phyloP scores from a whole-genome alignment of 2,888 invertebrate species.

The Priapulus caudatus region DNA sequence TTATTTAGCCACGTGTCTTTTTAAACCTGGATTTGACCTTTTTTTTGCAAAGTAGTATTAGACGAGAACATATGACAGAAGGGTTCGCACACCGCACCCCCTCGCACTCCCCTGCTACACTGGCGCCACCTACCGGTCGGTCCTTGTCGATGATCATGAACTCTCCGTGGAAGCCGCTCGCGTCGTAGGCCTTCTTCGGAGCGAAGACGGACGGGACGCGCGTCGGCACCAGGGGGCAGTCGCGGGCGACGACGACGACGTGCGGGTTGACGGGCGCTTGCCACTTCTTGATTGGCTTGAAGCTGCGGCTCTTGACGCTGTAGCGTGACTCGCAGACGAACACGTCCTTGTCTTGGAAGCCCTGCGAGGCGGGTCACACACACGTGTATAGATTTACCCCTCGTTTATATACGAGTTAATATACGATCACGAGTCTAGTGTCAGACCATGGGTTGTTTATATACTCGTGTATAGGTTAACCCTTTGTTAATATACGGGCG shows the following conservation, averaged over 20 bases:
- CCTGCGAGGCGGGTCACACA: conserved; percentile 34
- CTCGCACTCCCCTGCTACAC: too few species aligned
- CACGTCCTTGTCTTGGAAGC: conserved; percentile 78
- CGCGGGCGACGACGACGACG: conserved; percentile 53
- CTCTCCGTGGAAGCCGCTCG: conserved; percentile 68
- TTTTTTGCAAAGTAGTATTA: too few species aligned
- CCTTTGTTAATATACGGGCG: too few species aligned
- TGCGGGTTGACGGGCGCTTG: conserved; percentile 35
- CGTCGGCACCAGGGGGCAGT: conserved; percentile 65
- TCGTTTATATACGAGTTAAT: too few species aligned
- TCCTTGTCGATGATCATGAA: conserved; percentile 69
- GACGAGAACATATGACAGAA: too few species aligned
- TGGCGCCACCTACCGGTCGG: conserved; percentile 48
- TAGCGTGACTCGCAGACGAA: conserved; percentile 95
- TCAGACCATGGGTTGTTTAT: too few species aligned
- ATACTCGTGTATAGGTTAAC: too few species aligned
- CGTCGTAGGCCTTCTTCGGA: conserved; percentile 54
- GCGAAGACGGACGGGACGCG: conserved; percentile 85
- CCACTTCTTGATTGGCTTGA: conserved; percentile 67
- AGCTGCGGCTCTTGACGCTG: conserved; percentile 66
- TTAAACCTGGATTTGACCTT: too few species aligned
- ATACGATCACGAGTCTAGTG: too few species aligned
- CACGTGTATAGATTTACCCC: too few species aligned
- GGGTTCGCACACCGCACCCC: too few species aligned
- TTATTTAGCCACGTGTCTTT: too few species aligned